Evolutionary conservation across 1,140 invertebrate genomes (phyloP).

Genomic region (Choristoneura fumiferana): DNA sequence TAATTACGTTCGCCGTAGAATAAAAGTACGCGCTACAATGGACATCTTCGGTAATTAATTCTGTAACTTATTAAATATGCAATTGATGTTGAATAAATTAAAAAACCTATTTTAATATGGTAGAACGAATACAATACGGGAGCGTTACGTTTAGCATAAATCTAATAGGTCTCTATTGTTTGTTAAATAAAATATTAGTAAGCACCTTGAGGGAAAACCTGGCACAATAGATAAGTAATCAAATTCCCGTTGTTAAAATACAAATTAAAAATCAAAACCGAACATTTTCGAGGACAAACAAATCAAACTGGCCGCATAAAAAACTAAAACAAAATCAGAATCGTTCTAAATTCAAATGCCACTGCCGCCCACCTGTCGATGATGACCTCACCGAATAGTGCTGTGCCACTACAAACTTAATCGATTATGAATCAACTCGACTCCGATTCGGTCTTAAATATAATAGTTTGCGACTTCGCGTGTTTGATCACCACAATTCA

Average conservation of each 20-base stretch:
- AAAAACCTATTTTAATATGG: constrained; percentile 2
- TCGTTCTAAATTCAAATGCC: constrained; percentile 27
- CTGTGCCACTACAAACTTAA: constrained; percentile 28
- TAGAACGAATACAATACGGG: constrained; percentile 13
- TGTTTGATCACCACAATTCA: constrained; percentile 64
- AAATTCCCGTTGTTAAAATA: constrained; percentile 5
- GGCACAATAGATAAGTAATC: not conserved
- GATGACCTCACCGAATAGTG: constrained; percentile 47
- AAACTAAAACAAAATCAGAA: constrained; percentile 4
- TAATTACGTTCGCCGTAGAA: not conserved
- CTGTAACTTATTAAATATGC: not conserved
- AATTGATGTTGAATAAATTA: constrained; percentile 10
- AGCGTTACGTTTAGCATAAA: constrained; percentile 5
- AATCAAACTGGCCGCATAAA: constrained; percentile 8
- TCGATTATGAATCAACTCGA: constrained; percentile 31
- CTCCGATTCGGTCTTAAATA: constrained; percentile 41
- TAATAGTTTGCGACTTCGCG: constrained; percentile 45
- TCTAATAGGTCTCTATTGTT: not conserved
- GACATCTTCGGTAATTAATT: not conserved
- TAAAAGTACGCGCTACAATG: not conserved
- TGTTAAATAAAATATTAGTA: not conserved
- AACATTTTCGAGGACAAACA: not conserved
- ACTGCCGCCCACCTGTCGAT: constrained; percentile 37
- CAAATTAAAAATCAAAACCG: constrained; percentile 13
- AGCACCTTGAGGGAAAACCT: not conserved